These are phyloP conservation scores for Onychorhynchus coronatus DNA, from an alignment of 2,113 vertebrate genomes.

Conservation along the genomic window DNA sequence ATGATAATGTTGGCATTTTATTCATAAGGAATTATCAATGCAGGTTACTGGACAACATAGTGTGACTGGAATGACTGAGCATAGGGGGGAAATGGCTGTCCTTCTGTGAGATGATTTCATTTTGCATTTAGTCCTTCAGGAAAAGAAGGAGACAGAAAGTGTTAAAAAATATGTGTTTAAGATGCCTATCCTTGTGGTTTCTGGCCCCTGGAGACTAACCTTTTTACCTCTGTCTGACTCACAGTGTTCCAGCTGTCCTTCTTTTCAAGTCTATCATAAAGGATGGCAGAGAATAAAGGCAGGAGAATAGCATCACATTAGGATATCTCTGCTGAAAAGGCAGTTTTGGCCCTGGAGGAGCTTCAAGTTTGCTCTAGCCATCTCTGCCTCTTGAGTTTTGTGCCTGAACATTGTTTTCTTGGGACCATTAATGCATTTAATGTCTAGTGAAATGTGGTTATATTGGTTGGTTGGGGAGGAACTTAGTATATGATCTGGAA, in stretches of 20 bases:
- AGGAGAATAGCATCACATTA: neutral
- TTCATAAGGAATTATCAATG: slow-evolving; percentile 80
- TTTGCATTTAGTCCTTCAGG: slow-evolving; percentile 63
- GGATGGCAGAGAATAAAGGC: neutral
- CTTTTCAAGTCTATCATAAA: neutral
- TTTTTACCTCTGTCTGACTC: slow-evolving; percentile 1
- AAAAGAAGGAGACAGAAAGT: neutral
- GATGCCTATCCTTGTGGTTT: neutral
- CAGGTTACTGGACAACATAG: slow-evolving; percentile 74
- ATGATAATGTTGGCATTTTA: slow-evolving; percentile 78
- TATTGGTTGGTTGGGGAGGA: neutral
- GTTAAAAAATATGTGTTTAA: neutral
- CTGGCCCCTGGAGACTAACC: neutral
- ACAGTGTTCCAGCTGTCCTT: neutral
- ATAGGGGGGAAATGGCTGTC: slow-evolving; percentile 35
- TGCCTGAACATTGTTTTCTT: neutral
- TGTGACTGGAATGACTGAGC: slow-evolving; percentile 77
- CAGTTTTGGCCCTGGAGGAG: neutral
- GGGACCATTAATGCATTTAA: neutral
- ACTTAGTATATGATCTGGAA: neutral
- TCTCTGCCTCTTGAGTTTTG: neutral
- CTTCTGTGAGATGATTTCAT: slow-evolving; percentile 63
- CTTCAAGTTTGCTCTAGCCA: neutral
- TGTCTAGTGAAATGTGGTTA: neutral
- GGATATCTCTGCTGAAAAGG: neutral